phyloP scores from a whole-genome alignment of 2,113 vertebrate species.

The Benitochromis conjunctus region DNA sequence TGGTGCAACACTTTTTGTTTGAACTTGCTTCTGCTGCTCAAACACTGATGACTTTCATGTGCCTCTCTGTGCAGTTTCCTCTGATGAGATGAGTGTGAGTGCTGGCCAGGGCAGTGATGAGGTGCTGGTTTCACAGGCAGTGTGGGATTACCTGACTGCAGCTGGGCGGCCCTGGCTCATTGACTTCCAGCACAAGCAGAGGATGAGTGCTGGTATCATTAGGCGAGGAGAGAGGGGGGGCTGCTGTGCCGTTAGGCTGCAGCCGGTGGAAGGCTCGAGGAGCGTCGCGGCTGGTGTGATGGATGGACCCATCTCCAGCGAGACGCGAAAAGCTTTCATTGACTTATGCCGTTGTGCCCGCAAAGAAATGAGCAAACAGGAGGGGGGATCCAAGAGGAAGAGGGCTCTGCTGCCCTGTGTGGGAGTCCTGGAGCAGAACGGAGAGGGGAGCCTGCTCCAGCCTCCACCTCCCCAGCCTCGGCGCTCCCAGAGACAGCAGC shows the following conservation, averaged over 20 bases:
- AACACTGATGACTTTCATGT: constrained; percentile 17
- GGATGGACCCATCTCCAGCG: constrained; percentile 77
- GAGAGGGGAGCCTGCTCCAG: constrained; percentile 70
- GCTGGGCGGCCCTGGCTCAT: constrained; percentile 85
- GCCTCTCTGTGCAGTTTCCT: constrained; percentile 73
- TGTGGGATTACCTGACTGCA: constrained; percentile 91
- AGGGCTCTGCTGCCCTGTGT: constrained; percentile 78
- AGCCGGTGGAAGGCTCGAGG: constrained; percentile 76
- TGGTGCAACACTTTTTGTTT: background rate
- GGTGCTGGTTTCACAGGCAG: constrained; percentile 87
- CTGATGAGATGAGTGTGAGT: constrained; percentile 80
- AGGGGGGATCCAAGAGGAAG: constrained; percentile 80
- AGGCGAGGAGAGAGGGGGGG: constrained; percentile 88
- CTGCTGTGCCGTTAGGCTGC: constrained; percentile 87
- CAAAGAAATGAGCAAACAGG: constrained; percentile 83
- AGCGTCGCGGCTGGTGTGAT: constrained; percentile 69
- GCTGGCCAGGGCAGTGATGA: constrained; percentile 86
- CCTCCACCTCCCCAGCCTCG: constrained; percentile 69
- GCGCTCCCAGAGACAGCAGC: constrained; percentile 77
- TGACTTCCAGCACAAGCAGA: constrained; percentile 87
- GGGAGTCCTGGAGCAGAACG: constrained; percentile 64
- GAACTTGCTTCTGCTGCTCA: background rate
- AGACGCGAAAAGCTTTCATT: constrained; percentile 80
- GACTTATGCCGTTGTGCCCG: constrained; percentile 84
- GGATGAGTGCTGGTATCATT: constrained; percentile 84